These are phyloP conservation scores for Lanistes nyassanus DNA, from an alignment of 1,140 invertebrate species.

Conservation along the genomic window DNA sequence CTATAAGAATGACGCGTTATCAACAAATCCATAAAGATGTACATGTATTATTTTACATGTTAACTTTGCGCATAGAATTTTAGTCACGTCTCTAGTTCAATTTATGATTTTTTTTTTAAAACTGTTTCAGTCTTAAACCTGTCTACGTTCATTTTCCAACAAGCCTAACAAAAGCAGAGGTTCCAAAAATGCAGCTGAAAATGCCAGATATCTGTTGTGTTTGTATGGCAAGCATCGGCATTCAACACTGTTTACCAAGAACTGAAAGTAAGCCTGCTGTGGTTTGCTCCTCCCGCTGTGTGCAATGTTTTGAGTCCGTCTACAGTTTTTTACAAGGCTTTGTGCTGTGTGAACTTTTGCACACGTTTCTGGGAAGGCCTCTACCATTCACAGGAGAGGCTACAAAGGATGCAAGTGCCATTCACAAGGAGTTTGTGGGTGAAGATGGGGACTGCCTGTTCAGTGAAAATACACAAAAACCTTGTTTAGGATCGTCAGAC, in stretches of 20 bases:
- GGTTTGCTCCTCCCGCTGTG: not conserved
- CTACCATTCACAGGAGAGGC: not conserved
- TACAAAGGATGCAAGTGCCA: not conserved
- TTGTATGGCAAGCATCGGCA: not conserved
- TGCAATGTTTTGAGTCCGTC: not conserved
- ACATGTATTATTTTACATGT: not conserved
- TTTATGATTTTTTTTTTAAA: not conserved
- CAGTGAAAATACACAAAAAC: too few species aligned
- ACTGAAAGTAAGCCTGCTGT: not conserved
- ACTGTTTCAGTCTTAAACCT: not conserved
- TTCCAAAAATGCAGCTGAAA: not conserved
- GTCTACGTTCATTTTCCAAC: not conserved
- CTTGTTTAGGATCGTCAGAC: not conserved
- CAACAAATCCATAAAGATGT: too few species aligned
- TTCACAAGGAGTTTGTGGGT: not conserved
- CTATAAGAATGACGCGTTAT: too few species aligned
- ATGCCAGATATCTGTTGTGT: not conserved
- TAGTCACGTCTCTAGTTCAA: not conserved
- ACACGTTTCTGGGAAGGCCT: not conserved
- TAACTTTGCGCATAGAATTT: not conserved
- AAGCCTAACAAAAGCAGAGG: not conserved
- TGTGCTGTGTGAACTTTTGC: not conserved
- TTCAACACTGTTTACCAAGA: not conserved
- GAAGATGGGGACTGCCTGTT: too few species aligned
- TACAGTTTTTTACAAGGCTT: conserved; percentile 2